Evolutionary conservation across 2,888 invertebrate species (phyloP).

Genomic region (Phorcus lineatus): DNA sequence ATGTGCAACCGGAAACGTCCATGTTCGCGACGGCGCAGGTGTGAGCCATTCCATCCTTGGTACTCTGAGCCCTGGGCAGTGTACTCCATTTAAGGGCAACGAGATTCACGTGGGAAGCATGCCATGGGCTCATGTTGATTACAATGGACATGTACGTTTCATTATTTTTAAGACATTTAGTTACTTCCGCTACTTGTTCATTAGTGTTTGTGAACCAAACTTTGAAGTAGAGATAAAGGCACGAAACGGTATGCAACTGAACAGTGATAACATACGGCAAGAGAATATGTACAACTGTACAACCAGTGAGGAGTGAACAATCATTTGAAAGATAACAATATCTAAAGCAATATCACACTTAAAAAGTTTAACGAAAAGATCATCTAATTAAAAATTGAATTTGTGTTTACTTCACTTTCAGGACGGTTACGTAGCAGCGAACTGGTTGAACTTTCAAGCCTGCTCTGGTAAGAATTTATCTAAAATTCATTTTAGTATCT

Average conservation of each 20-base stretch:
- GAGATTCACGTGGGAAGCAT: conserved; percentile 37
- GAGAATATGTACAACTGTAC: too few species aligned
- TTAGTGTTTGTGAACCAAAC: too few species aligned
- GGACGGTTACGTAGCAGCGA: conserved; percentile 26
- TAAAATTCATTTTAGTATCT: too few species aligned
- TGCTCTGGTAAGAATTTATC: not conserved
- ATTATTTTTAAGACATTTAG: not conserved
- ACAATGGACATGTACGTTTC: not conserved
- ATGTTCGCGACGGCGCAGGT: conserved; percentile 51
- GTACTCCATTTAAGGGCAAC: conserved; percentile 47
- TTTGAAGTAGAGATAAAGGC: too few species aligned
- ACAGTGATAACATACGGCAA: too few species aligned
- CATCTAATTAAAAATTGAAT: too few species aligned
- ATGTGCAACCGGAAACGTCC: conserved; percentile 48
- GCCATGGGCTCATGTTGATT: conserved; percentile 26
- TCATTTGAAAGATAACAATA: too few species aligned
- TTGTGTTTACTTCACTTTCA: not conserved
- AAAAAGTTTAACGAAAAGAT: too few species aligned
- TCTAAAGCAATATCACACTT: too few species aligned
- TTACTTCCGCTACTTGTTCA: too few species aligned
- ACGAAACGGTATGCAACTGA: too few species aligned
- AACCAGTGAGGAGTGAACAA: too few species aligned
- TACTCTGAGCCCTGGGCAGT: conserved; percentile 41
- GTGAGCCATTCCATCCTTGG: conserved; percentile 43
- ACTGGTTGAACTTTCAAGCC: not conserved